Evolutionary conservation across 1,140 invertebrate species (phyloP).

Genomic region (Bathynomus jamesi): DNA sequence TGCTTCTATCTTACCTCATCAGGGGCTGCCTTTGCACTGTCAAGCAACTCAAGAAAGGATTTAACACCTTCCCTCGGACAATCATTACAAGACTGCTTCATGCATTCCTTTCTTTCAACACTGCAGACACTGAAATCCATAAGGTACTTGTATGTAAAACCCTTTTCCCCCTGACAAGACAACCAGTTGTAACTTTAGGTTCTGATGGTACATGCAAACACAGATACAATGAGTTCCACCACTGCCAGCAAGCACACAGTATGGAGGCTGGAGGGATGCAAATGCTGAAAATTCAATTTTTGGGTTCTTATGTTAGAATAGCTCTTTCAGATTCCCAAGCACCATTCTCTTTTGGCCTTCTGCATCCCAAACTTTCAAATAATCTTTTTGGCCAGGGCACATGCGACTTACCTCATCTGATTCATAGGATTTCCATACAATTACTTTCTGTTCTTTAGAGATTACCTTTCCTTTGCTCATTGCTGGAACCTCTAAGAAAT

Average conservation of each 20-base stretch:
- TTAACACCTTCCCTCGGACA: slow-evolving; percentile 1
- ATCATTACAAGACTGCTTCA: background rate
- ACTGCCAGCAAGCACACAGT: background rate
- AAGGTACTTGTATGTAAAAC: background rate
- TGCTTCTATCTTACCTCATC: background rate
- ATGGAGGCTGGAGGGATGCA: background rate
- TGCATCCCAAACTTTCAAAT: background rate
- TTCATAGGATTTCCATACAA: background rate
- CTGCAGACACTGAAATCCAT: background rate
- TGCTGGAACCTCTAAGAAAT: background rate
- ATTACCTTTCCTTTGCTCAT: slow-evolving; percentile 4
- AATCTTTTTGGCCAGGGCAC: slow-evolving; percentile 8
- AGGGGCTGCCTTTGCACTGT: too few species aligned
- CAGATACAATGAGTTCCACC: background rate
- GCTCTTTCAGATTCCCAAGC: background rate
- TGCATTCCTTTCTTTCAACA: background rate
- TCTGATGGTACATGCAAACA: background rate
- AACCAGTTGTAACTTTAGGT: background rate
- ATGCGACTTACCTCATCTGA: background rate
- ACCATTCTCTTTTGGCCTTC: background rate
- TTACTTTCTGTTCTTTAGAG: background rate
- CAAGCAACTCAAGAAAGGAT: background rate
- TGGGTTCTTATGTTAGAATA: background rate
- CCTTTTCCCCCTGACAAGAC: background rate
- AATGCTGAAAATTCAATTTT: slow-evolving; percentile 2